Conservation (phyloP, 2,797 vertebrate genomes). For the Novumbra hubbsi region DNA sequence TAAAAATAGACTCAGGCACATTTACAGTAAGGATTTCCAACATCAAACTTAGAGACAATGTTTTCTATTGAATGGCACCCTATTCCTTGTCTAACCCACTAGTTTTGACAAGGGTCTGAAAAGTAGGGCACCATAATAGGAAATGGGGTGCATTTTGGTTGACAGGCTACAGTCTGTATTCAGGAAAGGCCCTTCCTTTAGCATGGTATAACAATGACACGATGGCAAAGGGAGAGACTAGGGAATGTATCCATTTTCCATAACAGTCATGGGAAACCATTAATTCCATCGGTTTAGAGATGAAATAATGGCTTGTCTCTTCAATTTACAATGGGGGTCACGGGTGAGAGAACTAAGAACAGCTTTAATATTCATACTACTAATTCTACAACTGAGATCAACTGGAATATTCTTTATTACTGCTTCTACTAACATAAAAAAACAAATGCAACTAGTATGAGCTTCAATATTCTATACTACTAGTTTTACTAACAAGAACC, state of each 20-base stretch:
- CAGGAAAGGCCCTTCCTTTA: slow-evolving; percentile 3
- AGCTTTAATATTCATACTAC: neutral
- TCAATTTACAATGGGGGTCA: neutral
- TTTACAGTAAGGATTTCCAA: too few species aligned
- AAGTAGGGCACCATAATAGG: neutral
- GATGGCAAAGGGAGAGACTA: neutral
- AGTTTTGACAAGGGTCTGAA: too few species aligned
- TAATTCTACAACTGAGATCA: neutral
- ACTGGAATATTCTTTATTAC: too few species aligned
- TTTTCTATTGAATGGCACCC: too few species aligned
- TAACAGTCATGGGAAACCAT: slow-evolving; percentile 2
- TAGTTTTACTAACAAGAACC: too few species aligned
- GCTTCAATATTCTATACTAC: too few species aligned
- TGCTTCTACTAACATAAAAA: too few species aligned
- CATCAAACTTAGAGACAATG: too few species aligned
- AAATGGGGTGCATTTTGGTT: neutral
- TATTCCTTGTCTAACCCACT: too few species aligned
- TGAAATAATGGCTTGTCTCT: neutral
- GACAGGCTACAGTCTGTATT: neutral
- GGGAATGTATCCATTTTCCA: neutral
- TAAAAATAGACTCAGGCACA: too few species aligned
- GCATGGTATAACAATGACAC: neutral
- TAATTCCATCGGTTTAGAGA: neutral
- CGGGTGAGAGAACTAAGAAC: neutral
- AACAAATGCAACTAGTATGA: too few species aligned